These are phyloP conservation scores for Varecia variegata DNA, from an alignment of 2,797 vertebrate species.

Conservation along the genomic window DNA sequence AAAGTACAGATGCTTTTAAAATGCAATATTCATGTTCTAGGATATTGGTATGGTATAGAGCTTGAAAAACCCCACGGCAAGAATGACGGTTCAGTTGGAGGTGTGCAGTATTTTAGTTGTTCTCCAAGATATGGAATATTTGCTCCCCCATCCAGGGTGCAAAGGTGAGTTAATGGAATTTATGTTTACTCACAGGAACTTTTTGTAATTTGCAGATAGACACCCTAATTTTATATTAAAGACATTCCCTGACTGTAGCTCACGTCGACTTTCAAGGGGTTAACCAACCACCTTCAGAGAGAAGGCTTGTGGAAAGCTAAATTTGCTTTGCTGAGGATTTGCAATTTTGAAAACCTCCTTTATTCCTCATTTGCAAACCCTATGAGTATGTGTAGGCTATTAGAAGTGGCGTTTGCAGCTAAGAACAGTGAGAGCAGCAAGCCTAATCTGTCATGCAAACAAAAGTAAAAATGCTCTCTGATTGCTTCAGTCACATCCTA, in stretches of 20 bases:
- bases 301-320: constrained; percentile 41
- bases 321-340: constrained; percentile 75
- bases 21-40: constrained; percentile 74
- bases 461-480: constrained; percentile 79
- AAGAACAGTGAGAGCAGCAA: constrained; percentile 67
- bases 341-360: constrained; percentile 76
- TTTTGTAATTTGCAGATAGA: not conserved
- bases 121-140: constrained; percentile 95
- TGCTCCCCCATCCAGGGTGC: constrained; percentile 95
- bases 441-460: constrained; percentile 78
- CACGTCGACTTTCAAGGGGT: constrained; percentile 43
- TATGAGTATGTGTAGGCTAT: constrained; percentile 67
- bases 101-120: constrained; percentile 95
- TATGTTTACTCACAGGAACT: not conserved
- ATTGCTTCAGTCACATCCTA: constrained; percentile 79
- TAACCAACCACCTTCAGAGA: constrained; percentile 61
- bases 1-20: constrained; percentile 5
- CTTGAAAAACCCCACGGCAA: constrained; percentile 96
- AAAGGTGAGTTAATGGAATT: constrained; percentile 88
- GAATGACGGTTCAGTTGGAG: constrained; percentile 95
- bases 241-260: not conserved
- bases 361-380: constrained; percentile 78
- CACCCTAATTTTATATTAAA: not conserved
- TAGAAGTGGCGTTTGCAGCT: constrained; percentile 66
- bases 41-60: constrained; percentile 96